Evolutionary conservation across 2,113 vertebrate species (phyloP).

Genomic region (Lynx canadensis): DNA sequence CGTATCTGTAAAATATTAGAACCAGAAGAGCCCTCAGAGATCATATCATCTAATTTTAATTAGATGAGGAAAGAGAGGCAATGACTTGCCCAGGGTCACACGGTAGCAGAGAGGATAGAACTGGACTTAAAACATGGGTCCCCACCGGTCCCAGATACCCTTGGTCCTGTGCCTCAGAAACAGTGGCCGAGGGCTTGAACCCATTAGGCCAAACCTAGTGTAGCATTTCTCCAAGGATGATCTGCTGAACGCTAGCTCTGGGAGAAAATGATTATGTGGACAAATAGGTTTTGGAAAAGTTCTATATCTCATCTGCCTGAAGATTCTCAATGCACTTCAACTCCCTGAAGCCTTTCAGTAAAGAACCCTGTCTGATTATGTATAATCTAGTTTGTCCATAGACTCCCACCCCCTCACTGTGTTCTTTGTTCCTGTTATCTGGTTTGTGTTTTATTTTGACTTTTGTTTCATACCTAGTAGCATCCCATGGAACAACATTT

Average conservation of each 20-base stretch:
- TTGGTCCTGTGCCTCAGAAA: not conserved
- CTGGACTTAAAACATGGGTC: not conserved
- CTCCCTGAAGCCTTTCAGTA: not conserved
- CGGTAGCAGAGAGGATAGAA: not conserved
- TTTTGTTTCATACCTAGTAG: not conserved
- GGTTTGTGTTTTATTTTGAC: not conserved
- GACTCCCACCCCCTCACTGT: not conserved
- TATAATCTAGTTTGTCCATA: not conserved
- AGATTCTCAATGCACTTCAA: not conserved
- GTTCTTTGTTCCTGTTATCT: not conserved
- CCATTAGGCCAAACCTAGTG: not conserved
- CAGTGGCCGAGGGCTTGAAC: not conserved
- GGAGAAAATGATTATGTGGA: not conserved
- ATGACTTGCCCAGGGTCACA: not conserved
- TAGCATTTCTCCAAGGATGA: not conserved
- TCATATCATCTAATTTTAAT: not conserved
- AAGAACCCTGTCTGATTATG: not conserved
- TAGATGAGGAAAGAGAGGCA: not conserved
- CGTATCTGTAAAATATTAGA: not conserved
- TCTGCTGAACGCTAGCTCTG: not conserved
- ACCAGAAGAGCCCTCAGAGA: not conserved
- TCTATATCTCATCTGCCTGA: not conserved
- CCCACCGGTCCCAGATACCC: not conserved
- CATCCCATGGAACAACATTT: not conserved
- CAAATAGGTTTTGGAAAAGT: not conserved